Evolutionary conservation across 2,113 vertebrate species (phyloP).

Genomic region (Microcebus lehilahytsara): DNA sequence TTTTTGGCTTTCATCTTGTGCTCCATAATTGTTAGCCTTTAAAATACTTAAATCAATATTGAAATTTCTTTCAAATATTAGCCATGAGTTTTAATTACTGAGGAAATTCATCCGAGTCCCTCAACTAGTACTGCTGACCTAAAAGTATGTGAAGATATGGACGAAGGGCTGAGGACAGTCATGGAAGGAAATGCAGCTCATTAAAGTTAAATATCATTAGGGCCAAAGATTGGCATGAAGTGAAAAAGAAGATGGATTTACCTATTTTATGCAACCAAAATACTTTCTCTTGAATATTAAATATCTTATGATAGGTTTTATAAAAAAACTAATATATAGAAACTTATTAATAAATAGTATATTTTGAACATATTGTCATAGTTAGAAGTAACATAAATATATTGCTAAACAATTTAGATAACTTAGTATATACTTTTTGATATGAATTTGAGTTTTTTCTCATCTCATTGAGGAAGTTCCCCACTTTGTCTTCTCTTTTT

Average conservation of each 20-base stretch:
- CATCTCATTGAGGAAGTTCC: not conserved
- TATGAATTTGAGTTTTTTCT: not conserved
- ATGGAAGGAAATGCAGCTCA: not conserved
- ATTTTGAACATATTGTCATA: not conserved
- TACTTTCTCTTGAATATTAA: not conserved
- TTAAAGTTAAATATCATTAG: not conserved
- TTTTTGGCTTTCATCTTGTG: constrained; percentile 19
- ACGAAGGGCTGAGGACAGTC: not conserved
- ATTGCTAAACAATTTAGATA: not conserved
- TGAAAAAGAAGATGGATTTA: not conserved
- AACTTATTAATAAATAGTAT: not conserved
- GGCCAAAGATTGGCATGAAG: not conserved
- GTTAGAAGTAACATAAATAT: not conserved
- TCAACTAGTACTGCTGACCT: not conserved
- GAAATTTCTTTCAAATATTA: constrained; percentile 27
- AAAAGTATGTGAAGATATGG: not conserved
- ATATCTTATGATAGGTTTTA: not conserved
- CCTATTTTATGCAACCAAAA: not conserved
- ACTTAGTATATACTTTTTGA: not conserved
- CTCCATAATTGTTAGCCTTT: not conserved
- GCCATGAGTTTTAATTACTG: not conserved
- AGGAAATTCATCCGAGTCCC: not conserved
- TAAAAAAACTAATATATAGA: not conserved
- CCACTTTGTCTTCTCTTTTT: not conserved
- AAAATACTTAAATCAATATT: constrained; percentile 42